Conservation (phyloP, 2,113 vertebrate genomes). For the Gobio gobio region DNA sequence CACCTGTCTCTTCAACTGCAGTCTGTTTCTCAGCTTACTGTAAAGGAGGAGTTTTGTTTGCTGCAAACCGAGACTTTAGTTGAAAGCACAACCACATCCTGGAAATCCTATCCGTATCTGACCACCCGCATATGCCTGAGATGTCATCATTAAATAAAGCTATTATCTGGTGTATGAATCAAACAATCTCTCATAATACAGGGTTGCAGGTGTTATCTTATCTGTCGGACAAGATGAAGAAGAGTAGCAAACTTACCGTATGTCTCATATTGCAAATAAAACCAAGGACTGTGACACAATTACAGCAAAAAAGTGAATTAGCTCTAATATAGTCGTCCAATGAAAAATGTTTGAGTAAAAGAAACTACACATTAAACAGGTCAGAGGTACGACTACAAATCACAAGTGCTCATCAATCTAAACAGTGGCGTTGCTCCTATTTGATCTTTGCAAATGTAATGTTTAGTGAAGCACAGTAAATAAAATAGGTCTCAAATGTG, state of each 20-base stretch:
- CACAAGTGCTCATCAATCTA: background rate
- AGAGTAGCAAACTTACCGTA: background rate
- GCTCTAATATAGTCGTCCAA: background rate
- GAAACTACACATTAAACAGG: background rate
- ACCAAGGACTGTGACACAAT: background rate
- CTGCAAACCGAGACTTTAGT: background rate
- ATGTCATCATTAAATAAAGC: background rate
- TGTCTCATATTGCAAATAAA: background rate
- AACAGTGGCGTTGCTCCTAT: background rate
- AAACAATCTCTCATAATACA: background rate
- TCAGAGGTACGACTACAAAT: background rate
- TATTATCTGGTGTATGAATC: background rate
- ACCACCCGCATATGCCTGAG: background rate
- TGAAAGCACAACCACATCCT: constrained; percentile 4
- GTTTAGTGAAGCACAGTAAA: background rate
- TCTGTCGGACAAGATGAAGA: background rate
- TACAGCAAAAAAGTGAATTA: background rate
- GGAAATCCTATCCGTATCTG: background rate
- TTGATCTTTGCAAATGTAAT: background rate
- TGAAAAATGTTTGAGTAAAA: background rate
- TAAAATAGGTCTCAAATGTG: background rate
- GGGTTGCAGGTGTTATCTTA: constrained; percentile 2
- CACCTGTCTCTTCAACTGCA: background rate
- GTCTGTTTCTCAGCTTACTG: constrained; percentile 10
- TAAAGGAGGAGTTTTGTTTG: constrained; percentile 23